Base-by-base conservation (phyloP, 2,797 vertebrate species). In the Enteromius anoplus region DNA sequence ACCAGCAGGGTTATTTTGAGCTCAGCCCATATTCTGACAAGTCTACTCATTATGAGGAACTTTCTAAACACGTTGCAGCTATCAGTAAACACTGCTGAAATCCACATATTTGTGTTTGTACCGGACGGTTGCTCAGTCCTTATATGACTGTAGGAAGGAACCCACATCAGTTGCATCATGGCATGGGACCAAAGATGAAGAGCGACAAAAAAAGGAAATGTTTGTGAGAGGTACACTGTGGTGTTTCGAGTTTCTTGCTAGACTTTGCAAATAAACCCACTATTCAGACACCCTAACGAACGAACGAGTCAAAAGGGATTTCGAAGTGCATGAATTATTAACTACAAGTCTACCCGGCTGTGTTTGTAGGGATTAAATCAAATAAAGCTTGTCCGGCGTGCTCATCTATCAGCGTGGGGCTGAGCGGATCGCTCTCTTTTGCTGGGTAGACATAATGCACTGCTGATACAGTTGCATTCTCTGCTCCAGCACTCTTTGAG, bases 251-350 rank as follows among this genome's bases (percentile, higher is more conserved):
- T 9, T 75, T 76, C 45, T 76, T 64, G 78, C 68, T 75, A 78
- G 58, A 64, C 80, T 84, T 88, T 83, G 32, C 66, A 90, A 85
- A 83, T 88, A 88, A 82, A 81, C 45, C 29, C 84, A 87, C 82
- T 85, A 80, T 89, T 87, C 87, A 77, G 65, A 86, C 49, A 79
- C 75, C 85, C 84, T 84, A 91, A 87, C 87, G 85, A 90, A 88
- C 81, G 81, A 88, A 86, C 80, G 79, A 90, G 85, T 86, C 88
- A 85, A 78, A 21, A 17, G 75, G 75, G 86, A 90, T 87, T 85
- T 86, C 77, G 76, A 86, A 78, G 69, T 2, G 42, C 77, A 80
- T 90, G 84, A 89, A 92, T 91, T 86, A 90, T 88, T 89, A 77
- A 86, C 82, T 64, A 68, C 83, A 86, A 87, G 40, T 80, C 72